A percentile compares a stretch with the other conserved stretches of the same genome.
Conservation (phyloP, 2,888 invertebrate genomes). For the Chaetoderma sp. region DNA sequence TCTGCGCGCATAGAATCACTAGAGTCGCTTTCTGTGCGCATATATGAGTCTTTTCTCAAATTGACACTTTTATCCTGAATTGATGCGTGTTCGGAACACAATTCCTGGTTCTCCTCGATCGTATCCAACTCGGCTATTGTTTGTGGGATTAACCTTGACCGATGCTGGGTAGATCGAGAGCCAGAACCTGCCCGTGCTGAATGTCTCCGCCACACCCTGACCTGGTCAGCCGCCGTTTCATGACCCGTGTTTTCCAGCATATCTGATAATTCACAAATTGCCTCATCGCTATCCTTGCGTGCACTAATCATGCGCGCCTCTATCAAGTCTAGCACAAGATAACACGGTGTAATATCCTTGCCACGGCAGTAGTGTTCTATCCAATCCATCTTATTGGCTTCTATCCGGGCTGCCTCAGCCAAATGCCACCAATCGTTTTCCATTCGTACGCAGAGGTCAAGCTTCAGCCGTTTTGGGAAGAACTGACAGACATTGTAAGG, state of each 20-base stretch:
- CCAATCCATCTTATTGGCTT: neutral
- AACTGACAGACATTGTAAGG: neutral
- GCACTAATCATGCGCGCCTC: neutral
- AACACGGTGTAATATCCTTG: slow-evolving; percentile 1
- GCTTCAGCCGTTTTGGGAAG: slow-evolving; percentile 1
- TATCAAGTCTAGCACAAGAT: slow-evolving; percentile 2
- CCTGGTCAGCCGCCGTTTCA: neutral
- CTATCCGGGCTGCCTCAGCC: neutral
- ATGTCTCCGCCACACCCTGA: neutral
- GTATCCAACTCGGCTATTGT: no score
- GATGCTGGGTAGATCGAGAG: no score
- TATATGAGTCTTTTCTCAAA: no score
- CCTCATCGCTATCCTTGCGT: neutral
- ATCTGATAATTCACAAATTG: neutral
- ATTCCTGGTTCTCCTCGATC: no score
- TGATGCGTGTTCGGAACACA: no score
- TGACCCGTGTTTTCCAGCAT: neutral
- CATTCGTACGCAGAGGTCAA: neutral
- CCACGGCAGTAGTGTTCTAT: neutral
- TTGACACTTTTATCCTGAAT: no score
- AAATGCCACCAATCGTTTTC: neutral
- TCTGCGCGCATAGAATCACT: no score
- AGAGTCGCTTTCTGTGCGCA: no score
- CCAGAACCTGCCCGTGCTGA: no score
- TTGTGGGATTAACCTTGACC: no score